phyloP scores from a whole-genome alignment of 2,888 invertebrate species.

The Synergus itoensis region DNA sequence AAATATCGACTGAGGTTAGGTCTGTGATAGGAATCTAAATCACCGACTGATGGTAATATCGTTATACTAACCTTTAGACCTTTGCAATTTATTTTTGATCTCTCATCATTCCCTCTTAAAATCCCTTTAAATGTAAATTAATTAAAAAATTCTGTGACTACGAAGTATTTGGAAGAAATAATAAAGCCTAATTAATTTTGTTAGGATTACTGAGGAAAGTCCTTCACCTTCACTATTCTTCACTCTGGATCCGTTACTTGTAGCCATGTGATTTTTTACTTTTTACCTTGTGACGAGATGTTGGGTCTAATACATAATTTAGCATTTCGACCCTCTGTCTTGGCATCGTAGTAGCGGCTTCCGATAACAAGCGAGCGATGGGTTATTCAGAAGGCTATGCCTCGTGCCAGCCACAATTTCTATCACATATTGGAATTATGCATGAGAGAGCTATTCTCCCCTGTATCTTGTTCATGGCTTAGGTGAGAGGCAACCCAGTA shows the following conservation, averaged over 20 bases:
- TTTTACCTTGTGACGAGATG: not conserved
- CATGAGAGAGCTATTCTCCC: constrained; percentile 60
- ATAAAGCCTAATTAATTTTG: not conserved
- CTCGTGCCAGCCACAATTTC: constrained; percentile 62
- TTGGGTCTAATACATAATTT: constrained; percentile 55
- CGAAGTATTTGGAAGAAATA: too few species aligned
- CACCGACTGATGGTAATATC: too few species aligned
- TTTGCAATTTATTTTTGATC: too few species aligned
- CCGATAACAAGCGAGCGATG: constrained; percentile 61
- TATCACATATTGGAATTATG: constrained; percentile 69
- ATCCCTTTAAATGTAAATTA: too few species aligned
- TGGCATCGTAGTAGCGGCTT: constrained; percentile 45
- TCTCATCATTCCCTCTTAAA: too few species aligned
- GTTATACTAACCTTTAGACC: too few species aligned
- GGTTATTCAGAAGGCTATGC: constrained; percentile 62
- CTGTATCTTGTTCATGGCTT: constrained; percentile 54
- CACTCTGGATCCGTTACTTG: not conserved
- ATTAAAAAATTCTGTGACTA: too few species aligned
- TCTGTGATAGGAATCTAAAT: too few species aligned
- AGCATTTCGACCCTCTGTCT: constrained; percentile 46
- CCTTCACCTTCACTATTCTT: not conserved
- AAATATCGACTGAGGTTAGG: too few species aligned
- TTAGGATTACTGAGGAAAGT: not conserved
- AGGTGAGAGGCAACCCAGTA: constrained; percentile 49
- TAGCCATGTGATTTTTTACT: not conserved